Conservation (phyloP, 2,113 vertebrate genomes). For the Amia ocellicauda region DNA sequence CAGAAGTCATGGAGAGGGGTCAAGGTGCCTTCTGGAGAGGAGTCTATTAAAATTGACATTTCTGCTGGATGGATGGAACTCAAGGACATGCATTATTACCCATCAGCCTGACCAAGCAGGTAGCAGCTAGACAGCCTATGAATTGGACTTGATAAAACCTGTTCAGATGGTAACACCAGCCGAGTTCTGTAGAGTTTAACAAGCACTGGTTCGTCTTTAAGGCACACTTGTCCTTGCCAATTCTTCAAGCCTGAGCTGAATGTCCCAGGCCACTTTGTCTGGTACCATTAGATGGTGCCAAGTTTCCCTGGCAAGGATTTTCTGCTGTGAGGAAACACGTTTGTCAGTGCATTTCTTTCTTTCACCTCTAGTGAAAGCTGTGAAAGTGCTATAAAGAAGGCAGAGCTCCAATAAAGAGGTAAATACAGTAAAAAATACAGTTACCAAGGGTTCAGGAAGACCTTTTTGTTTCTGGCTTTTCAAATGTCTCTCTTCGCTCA, state of each 20-base stretch:
- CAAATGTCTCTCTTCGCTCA: too few relatives aligned
- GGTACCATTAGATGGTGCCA: background rate
- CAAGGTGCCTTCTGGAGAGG: conserved; percentile 11
- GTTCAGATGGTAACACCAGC: conserved; percentile 2
- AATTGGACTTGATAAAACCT: conserved; percentile 14
- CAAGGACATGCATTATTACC: conserved; percentile 4
- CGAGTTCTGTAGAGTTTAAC: conserved; percentile 10
- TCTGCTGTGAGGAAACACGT: background rate
- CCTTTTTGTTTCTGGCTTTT: too few relatives aligned
- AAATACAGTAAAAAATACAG: too few relatives aligned
- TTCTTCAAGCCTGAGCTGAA: background rate
- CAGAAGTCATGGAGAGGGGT: conserved; percentile 6
- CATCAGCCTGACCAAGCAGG: conserved; percentile 17
- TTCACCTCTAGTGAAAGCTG: too few relatives aligned
- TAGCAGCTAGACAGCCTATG: background rate
- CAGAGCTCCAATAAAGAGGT: too few relatives aligned
- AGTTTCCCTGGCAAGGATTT: background rate
- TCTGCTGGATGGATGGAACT: conserved; percentile 23
- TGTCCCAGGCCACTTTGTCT: background rate
- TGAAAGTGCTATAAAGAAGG: too few relatives aligned
- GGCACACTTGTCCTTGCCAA: background rate
- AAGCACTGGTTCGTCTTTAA: background rate
- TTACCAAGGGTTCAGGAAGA: too few relatives aligned
- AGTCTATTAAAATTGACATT: conserved; percentile 25
- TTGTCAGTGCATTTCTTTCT: too few relatives aligned